phyloP scores from a whole-genome alignment of 2,888 invertebrate genomes.

The Abrostola triplasia region DNA sequence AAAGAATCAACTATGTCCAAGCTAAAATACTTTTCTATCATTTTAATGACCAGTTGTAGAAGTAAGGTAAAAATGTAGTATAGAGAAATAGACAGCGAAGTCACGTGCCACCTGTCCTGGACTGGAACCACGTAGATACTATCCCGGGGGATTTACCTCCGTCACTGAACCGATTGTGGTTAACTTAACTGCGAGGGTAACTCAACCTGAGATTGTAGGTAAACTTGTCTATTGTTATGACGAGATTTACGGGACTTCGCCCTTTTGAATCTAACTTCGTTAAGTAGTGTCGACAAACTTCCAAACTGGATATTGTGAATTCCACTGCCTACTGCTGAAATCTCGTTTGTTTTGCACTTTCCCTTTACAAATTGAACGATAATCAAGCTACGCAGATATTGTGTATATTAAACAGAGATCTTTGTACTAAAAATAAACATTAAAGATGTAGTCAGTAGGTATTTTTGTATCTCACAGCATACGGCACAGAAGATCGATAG shows the following conservation, averaged over 20 bases:
- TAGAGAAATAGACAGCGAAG: constrained; percentile 21
- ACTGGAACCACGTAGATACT: constrained; percentile 55
- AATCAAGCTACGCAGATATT: neutral
- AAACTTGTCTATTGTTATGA: constrained; percentile 56
- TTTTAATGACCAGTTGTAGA: too few relatives aligned
- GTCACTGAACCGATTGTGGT: constrained; percentile 61
- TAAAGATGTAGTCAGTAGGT: constrained; percentile 18
- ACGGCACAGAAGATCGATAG: constrained; percentile 38
- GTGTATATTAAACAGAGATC: constrained; percentile 7
- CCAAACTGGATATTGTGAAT: constrained; percentile 37
- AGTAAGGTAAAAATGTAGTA: neutral
- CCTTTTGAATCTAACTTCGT: constrained; percentile 54
- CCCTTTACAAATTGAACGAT: neutral
- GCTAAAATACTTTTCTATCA: too few relatives aligned
- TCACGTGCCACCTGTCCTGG: constrained; percentile 26
- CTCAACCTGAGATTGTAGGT: constrained; percentile 44
- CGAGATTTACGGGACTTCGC: constrained; percentile 57
- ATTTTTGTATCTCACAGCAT: constrained; percentile 37
- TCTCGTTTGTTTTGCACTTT: constrained; percentile 17
- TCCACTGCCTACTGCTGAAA: constrained; percentile 9
- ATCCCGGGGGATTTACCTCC: constrained; percentile 66
- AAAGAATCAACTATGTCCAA: too few relatives aligned
- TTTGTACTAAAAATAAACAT: constrained; percentile 38
- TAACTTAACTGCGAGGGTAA: constrained; percentile 51
- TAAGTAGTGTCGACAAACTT: constrained; percentile 47